Percentiles rank a stretch among this genome's conserved stretches.
Conservation (phyloP, 2,888 invertebrate species). For the Agrotis clavis region DNA sequence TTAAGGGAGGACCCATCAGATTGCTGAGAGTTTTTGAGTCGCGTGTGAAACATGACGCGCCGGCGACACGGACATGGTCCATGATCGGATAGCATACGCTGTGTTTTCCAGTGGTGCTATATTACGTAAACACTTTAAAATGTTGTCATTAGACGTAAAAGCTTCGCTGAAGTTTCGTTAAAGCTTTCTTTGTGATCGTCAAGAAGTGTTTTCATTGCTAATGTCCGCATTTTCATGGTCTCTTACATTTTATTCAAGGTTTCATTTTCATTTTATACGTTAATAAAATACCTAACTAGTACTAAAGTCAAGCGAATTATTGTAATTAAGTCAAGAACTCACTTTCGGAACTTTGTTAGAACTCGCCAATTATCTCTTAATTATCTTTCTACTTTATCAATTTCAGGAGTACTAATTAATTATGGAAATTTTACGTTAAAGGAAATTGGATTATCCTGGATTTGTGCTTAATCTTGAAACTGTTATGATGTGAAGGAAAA, state of each 20-base stretch:
- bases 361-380: conserved; percentile 14
- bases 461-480: background rate
- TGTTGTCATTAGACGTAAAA: too few relatives aligned
- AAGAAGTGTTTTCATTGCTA: too few relatives aligned
- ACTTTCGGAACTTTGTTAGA: conserved; percentile 9
- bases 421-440: conserved; percentile 1
- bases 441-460: background rate
- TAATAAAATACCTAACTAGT: background rate
- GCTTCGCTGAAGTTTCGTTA: too few relatives aligned
- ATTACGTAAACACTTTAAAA: too few relatives aligned
- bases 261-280: conserved; percentile 6
- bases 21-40: too few relatives aligned
- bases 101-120: too few relatives aligned
- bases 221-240: background rate
- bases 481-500: background rate
- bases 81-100: too few relatives aligned
- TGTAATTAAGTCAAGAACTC: conserved; percentile 20
- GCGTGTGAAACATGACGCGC: too few relatives aligned
- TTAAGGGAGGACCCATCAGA: too few relatives aligned
- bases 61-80: too few relatives aligned
- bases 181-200: too few relatives aligned
- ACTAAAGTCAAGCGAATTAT: conserved; percentile 8
- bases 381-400: conserved; percentile 24
- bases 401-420: conserved; percentile 5
- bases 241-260: conserved; percentile 1